phyloP scores from a whole-genome alignment of 2,888 invertebrate genomes.

The Ferrisia virgata region DNA sequence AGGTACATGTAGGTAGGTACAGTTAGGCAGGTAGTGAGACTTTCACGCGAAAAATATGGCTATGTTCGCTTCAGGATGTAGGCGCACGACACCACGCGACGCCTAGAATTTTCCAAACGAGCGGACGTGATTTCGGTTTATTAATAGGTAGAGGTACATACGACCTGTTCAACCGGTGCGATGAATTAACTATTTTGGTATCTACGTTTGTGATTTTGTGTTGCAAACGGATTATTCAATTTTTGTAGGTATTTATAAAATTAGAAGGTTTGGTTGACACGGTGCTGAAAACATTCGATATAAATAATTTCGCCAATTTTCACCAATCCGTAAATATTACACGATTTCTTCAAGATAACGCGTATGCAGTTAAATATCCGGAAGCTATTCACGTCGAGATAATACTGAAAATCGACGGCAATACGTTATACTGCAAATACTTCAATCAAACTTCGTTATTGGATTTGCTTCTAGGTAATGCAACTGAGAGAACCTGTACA shows the following conservation, averaged over 20 bases:
- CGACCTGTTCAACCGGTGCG: too few relatives aligned
- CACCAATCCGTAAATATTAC: slow-evolving; percentile 31
- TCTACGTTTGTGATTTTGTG: too few relatives aligned
- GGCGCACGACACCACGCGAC: too few relatives aligned
- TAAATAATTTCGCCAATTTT: slow-evolving; percentile 45
- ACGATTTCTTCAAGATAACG: slow-evolving; percentile 48
- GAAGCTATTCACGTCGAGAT: slow-evolving; percentile 50
- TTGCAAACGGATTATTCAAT: neutral
- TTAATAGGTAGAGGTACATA: neutral
- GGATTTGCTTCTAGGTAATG: slow-evolving; percentile 63
- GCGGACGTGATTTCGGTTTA: too few relatives aligned
- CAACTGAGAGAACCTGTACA: too few relatives aligned
- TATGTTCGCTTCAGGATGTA: too few relatives aligned
- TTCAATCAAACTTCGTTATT: slow-evolving; percentile 65
- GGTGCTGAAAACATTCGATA: slow-evolving; percentile 45
- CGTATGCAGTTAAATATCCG: slow-evolving; percentile 47
- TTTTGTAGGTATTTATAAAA: slow-evolving; percentile 49
- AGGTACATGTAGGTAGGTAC: too few relatives aligned
- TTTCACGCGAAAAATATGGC: too few relatives aligned
- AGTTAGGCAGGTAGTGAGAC: too few relatives aligned
- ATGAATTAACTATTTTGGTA: too few relatives aligned
- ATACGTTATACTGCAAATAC: slow-evolving; percentile 61
- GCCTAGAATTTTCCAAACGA: too few relatives aligned
- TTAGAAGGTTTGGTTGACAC: slow-evolving; percentile 48
- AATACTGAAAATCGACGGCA: slow-evolving; percentile 50